A percentile compares a stretch with the other conserved stretches of the same genome.
These are phyloP conservation scores for Drosophila pseudoobscura DNA, from an alignment of 1,140 invertebrate species.

Conservation along the genomic window DNA sequence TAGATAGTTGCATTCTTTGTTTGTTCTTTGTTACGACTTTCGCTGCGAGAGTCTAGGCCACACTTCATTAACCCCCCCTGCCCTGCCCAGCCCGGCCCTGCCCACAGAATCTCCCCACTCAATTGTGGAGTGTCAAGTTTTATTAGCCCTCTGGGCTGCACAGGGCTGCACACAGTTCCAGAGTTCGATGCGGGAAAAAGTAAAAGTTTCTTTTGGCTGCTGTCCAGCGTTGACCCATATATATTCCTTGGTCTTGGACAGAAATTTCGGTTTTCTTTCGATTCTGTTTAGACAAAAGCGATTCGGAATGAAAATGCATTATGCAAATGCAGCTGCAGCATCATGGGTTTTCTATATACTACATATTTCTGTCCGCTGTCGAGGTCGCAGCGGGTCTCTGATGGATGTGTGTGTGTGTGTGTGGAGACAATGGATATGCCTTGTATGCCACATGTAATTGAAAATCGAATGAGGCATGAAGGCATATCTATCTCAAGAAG, in stretches of 20 bases:
- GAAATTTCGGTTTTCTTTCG: constrained; percentile 23
- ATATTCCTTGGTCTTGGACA: neutral
- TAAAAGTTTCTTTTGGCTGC: constrained; percentile 55
- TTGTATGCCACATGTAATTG: constrained; percentile 39
- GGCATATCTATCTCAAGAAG: neutral
- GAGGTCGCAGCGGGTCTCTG: neutral
- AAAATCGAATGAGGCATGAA: constrained; percentile 31
- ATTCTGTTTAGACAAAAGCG: constrained; percentile 39
- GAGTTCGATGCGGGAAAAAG: constrained; percentile 24
- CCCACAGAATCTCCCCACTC: constrained; percentile 10
- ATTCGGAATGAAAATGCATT: constrained; percentile 54
- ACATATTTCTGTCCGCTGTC: neutral
- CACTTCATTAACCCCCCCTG: constrained; percentile 45
- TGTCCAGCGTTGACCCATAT: constrained; percentile 64
- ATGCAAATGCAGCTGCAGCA: constrained; percentile 71
- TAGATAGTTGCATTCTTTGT: constrained; percentile 60
- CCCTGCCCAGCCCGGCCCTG: neutral
- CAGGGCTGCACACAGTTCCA: constrained; percentile 22
- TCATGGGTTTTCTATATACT: neutral
- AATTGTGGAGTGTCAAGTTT: constrained; percentile 73
- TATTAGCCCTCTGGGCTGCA: constrained; percentile 54
- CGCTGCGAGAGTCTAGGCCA: constrained; percentile 26
- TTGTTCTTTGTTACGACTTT: constrained; percentile 75
- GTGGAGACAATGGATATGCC: constrained; percentile 35
- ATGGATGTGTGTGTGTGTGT: constrained; percentile 15